Conservation (phyloP, 2,113 vertebrate species). For the Scartelaos histophorus region DNA sequence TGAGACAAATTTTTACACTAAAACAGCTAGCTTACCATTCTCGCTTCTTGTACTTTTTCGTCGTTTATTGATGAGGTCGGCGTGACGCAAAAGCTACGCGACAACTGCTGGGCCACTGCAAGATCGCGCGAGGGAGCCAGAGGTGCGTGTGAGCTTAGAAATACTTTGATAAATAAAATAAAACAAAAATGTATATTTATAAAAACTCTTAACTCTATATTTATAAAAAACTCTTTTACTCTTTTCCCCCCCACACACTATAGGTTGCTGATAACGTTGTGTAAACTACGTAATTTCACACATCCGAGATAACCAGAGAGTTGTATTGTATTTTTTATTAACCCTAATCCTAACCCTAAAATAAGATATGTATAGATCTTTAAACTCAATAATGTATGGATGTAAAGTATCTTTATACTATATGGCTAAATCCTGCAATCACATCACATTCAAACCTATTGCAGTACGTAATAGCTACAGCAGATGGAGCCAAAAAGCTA, state of each 20-base stretch:
- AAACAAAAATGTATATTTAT: neutral
- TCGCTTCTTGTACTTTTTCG: constrained; percentile 23
- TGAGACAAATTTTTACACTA: neutral
- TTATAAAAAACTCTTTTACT: no score
- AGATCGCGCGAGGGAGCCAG: constrained; percentile 30
- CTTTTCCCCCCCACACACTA: neutral
- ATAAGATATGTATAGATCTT: neutral
- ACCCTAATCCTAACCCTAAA: neutral
- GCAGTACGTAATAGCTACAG: constrained; percentile 16
- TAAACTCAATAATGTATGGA: neutral
- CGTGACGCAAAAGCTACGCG: neutral
- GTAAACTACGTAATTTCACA: neutral
- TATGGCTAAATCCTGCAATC: neutral
- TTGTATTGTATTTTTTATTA: neutral
- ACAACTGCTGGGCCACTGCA: neutral
- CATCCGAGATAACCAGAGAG: neutral
- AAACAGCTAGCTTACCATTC: constrained; percentile 50
- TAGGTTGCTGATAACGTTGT: neutral
- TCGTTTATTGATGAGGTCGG: constrained; percentile 48
- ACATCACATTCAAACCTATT: neutral
- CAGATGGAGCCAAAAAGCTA: constrained; percentile 20
- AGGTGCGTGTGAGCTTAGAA: neutral
- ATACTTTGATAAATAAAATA: neutral
- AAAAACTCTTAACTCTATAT: no score
- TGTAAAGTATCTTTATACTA: neutral